Evolutionary conservation across 2,797 vertebrate species (phyloP).

Genomic region (Buceros bicornis): DNA sequence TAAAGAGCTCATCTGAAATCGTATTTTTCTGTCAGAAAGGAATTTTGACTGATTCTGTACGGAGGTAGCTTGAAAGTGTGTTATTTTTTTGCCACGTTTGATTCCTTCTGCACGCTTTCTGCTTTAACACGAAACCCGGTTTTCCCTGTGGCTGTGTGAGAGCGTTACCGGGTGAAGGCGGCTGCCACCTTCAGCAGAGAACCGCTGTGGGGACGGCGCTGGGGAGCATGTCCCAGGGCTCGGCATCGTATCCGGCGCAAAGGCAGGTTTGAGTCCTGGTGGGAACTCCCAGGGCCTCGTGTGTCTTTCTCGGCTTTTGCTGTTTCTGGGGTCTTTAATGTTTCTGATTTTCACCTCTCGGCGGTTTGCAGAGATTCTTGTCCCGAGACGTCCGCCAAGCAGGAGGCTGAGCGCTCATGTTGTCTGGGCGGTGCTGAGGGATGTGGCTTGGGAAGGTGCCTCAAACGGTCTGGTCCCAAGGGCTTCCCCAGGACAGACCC

Average conservation of each 20-base stretch:
- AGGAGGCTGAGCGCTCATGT: accelerated
- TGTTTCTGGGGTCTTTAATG: no score
- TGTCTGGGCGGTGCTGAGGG: background rate
- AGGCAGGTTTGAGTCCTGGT: slow-evolving; percentile 31
- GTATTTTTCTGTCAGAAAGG: slow-evolving; percentile 51
- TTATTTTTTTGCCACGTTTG: slow-evolving; percentile 11
- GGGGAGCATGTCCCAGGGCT: accelerated
- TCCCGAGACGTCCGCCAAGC: background rate
- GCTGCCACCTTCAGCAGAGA: slow-evolving; percentile 27
- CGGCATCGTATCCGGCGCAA: background rate
- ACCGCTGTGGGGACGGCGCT: background rate
- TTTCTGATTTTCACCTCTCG: no score
- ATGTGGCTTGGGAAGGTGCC: accelerated
- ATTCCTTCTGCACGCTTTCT: background rate
- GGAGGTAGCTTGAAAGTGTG: slow-evolving; percentile 8
- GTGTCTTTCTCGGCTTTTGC: no score
- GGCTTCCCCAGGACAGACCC: background rate
- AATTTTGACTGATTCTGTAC: slow-evolving; percentile 27
- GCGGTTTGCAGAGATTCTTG: background rate
- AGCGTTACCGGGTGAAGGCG: slow-evolving; percentile 18
- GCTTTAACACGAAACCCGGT: slow-evolving; percentile 9
- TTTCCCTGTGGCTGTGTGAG: slow-evolving; percentile 16
- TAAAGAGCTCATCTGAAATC: slow-evolving; percentile 34
- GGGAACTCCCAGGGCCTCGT: background rate
- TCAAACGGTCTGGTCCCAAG: background rate